Evolutionary conservation across 1,140 invertebrate species (phyloP).

Genomic region (Drosophila santomea): DNA sequence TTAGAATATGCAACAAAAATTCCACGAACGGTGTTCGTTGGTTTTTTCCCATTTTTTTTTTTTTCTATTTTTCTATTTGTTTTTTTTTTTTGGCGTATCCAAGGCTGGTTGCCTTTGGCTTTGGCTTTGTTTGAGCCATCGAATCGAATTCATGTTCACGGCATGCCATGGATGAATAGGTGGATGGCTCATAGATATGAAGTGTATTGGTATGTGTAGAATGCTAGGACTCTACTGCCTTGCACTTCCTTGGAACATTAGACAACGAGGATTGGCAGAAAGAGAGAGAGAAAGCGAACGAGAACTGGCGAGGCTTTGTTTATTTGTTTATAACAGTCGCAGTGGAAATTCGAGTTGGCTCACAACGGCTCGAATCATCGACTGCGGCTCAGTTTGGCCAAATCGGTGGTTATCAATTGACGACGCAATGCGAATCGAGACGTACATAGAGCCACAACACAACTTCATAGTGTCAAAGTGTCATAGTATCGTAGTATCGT

Average conservation of each 20-base stretch:
- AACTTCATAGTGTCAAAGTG: no score
- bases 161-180: constrained; percentile 13
- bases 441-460: constrained; percentile 2
- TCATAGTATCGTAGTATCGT: no score
- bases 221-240: constrained; percentile 59
- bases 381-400: constrained; percentile 39
- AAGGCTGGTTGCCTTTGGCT: constrained; percentile 57
- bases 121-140: constrained; percentile 57
- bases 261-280: constrained; percentile 29
- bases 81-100: constrained; percentile 51
- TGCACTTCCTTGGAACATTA: constrained; percentile 58
- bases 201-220: constrained; percentile 34
- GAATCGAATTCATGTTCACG: constrained; percentile 63
- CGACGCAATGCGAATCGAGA: constrained; percentile 40
- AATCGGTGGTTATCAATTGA: constrained; percentile 37
- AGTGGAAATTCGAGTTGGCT: constrained; percentile 53
- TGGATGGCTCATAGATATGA: constrained; percentile 1
- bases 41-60: background rate
- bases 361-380: constrained; percentile 48
- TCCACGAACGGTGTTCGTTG: constrained; percentile 6
- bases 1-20: constrained; percentile 25
- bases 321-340: constrained; percentile 71
- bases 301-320: constrained; percentile 47
- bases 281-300: background rate
- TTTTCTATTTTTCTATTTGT: background rate